These are phyloP conservation scores for Eupithecia tripunctaria DNA, from an alignment of 2,888 invertebrate genomes.

Conservation along the genomic window DNA sequence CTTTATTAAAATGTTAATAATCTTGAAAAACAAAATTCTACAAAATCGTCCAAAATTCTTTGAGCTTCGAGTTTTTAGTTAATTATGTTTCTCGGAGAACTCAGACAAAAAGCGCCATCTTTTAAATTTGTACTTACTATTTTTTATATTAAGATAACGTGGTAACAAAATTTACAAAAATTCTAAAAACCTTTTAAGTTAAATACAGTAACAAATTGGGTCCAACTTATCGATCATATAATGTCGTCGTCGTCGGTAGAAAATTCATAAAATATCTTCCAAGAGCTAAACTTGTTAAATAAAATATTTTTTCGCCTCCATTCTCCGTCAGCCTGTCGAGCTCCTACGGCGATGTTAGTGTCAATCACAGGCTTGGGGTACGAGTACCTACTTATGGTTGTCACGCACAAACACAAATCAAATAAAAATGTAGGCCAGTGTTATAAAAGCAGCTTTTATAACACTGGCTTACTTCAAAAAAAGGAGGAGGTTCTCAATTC, in stretches of 20 bases:
- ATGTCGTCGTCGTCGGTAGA: not conserved
- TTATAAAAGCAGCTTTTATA: too few relatives aligned
- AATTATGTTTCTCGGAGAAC: too few relatives aligned
- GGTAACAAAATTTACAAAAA: not conserved
- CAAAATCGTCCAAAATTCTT: too few relatives aligned
- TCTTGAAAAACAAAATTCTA: too few relatives aligned
- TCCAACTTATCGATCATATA: not conserved
- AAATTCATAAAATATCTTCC: not conserved
- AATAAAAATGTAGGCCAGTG: not conserved
- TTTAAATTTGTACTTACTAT: too few relatives aligned
- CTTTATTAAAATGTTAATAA: too few relatives aligned
- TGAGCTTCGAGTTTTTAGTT: too few relatives aligned
- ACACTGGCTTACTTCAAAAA: too few relatives aligned
- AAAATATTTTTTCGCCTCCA: not conserved
- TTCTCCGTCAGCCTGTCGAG: not conserved
- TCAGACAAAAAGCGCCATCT: too few relatives aligned
- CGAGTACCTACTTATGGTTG: not conserved
- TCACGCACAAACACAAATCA: not conserved
- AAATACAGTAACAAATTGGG: not conserved
- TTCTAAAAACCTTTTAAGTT: not conserved
- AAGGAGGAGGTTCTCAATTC: too few relatives aligned
- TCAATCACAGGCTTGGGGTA: conserved; percentile 2
- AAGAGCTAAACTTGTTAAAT: not conserved
- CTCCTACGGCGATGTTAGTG: not conserved
- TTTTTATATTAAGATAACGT: too few relatives aligned